phyloP scores from a whole-genome alignment of 2,888 invertebrate genomes.

The Drosophila stalkeri region DNA sequence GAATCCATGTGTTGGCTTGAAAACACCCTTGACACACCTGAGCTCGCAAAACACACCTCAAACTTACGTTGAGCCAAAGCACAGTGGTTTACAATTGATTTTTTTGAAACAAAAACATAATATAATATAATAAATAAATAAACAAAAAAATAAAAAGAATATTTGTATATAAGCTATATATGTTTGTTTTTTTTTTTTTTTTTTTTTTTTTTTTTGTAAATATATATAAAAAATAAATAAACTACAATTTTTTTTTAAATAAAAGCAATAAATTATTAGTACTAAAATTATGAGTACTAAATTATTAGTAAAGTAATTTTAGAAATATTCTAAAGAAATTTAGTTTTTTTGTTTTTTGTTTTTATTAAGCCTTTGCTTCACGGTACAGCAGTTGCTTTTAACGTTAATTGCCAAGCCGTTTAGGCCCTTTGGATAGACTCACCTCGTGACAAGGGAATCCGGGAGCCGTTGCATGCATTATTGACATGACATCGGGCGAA shows the following conservation, averaged over 20 bases:
- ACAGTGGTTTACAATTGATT: slow-evolving; percentile 27
- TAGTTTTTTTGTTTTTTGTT: not conserved
- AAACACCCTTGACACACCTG: slow-evolving; percentile 27
- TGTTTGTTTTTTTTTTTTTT: no score
- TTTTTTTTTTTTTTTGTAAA: no score
- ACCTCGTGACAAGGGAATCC: slow-evolving; percentile 12
- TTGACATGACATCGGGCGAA: slow-evolving; percentile 69
- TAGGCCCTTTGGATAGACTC: slow-evolving; percentile 28
- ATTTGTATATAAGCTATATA: no score
- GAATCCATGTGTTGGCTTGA: slow-evolving; percentile 16
- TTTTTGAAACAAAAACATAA: not conserved
- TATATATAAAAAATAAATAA: no score
- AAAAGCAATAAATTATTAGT: no score
- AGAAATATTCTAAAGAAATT: not conserved
- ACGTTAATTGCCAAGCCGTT: slow-evolving; percentile 52
- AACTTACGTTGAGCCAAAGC: not conserved
- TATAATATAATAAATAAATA: no score
- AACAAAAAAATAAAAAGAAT: no score
- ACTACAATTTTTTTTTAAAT: no score
- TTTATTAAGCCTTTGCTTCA: slow-evolving; percentile 13
- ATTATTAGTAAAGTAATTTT: not conserved
- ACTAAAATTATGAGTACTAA: no score
- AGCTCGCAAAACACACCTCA: slow-evolving; percentile 24
- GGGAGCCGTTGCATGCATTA: slow-evolving; percentile 69
- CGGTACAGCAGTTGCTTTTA: slow-evolving; percentile 51